Evolutionary conservation across 2,113 vertebrate genomes (phyloP).

Genomic region (Scalopus aquaticus): DNA sequence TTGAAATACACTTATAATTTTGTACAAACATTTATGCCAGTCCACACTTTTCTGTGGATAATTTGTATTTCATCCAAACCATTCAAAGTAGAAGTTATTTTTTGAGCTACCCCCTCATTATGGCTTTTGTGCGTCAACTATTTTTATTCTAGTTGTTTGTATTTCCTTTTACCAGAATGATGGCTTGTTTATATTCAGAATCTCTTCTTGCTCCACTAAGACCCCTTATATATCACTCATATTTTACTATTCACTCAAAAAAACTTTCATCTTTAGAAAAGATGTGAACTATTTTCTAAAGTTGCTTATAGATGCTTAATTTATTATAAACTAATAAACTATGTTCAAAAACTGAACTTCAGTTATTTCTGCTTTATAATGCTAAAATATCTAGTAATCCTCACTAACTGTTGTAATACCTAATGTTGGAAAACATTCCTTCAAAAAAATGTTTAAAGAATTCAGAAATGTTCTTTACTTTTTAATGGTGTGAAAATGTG

Average conservation of each 20-base stretch:
- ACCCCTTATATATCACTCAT: conserved; percentile 83
- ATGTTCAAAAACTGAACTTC: conserved; percentile 76
- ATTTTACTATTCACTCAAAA: conserved; percentile 83
- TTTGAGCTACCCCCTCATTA: conserved; percentile 91
- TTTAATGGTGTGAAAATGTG: conserved; percentile 44
- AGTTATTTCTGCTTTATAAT: conserved; percentile 77
- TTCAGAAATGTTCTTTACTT: conserved; percentile 40
- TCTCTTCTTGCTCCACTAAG: conserved; percentile 85
- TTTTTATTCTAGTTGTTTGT: conserved; percentile 91
- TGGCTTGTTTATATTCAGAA: conserved; percentile 90
- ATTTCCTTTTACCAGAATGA: conserved; percentile 91
- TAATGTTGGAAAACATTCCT: conserved; percentile 66
- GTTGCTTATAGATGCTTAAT: conserved; percentile 79
- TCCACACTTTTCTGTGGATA: conserved; percentile 92
- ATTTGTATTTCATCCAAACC: conserved; percentile 91
- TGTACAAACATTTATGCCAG: conserved; percentile 94
- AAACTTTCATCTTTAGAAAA: conserved; percentile 78
- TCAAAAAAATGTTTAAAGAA: conserved; percentile 59
- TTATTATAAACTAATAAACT: conserved; percentile 76
- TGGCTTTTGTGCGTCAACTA: conserved; percentile 92
- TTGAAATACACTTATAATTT: conserved; percentile 95
- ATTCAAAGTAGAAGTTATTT: conserved; percentile 92
- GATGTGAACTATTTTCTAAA: conserved; percentile 79
- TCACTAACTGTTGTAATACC: conserved; percentile 59
- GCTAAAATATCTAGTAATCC: conserved; percentile 73